Evolutionary conservation across 2,888 invertebrate species (phyloP).

Genomic region (Drosophila hamatofila): DNA sequence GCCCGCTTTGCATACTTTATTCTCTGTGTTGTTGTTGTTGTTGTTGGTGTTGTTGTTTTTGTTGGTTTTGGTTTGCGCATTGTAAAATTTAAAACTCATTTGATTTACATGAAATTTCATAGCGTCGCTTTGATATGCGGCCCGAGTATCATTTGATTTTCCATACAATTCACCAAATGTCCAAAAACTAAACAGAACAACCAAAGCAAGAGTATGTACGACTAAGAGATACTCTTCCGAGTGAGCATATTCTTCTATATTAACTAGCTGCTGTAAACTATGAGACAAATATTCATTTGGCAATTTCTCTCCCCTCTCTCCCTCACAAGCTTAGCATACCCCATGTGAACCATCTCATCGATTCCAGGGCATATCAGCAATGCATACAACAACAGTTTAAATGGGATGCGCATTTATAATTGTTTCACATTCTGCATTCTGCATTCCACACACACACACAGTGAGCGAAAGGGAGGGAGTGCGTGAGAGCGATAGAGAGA

Average conservation of each 20-base stretch:
- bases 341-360: background rate
- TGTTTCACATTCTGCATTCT: constrained; percentile 56
- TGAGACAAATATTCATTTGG: too few species aligned
- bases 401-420: constrained; percentile 79
- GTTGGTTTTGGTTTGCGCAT: constrained; percentile 30
- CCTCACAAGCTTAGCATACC: background rate
- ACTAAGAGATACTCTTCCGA: background rate
- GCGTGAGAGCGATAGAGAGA: background rate
- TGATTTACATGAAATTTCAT: constrained; percentile 78
- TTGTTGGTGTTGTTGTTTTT: background rate
- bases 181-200: constrained; percentile 12
- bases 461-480: background rate
- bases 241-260: background rate
- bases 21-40: constrained; percentile 1
- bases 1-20: constrained; percentile 47
- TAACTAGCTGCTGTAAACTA: too few species aligned
- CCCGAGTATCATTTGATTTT: constrained; percentile 45
- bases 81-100: constrained; percentile 77
- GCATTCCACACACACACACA: constrained; percentile 10
- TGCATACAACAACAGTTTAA: constrained; percentile 41
- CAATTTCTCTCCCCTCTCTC: background rate
- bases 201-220: background rate
- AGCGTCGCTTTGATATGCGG: constrained; percentile 53
- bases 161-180: constrained; percentile 37
- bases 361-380: background rate